Conservation (phyloP, 2,113 vertebrate species). For the Alethe diademata region DNA sequence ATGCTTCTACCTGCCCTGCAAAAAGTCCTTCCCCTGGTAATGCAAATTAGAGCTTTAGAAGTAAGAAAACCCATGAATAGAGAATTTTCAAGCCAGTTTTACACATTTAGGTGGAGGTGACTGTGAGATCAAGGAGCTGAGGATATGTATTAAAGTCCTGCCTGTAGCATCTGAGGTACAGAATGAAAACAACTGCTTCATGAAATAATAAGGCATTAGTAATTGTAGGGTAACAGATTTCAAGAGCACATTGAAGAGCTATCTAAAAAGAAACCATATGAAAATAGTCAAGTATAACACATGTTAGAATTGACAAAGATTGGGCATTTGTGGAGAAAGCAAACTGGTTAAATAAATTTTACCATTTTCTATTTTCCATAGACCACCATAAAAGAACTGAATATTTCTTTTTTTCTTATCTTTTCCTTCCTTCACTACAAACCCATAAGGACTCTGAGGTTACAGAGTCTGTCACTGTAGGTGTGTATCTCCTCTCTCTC, state of each 20-base stretch:
- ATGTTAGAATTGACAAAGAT: neutral
- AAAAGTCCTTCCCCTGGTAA: neutral
- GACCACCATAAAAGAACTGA: neutral
- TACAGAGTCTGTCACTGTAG: neutral
- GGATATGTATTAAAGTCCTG: neutral
- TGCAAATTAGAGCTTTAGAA: neutral
- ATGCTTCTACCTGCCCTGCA: neutral
- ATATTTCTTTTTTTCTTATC: neutral
- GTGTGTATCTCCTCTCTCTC: neutral
- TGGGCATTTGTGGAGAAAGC: neutral
- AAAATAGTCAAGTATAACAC: neutral
- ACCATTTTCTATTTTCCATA: neutral
- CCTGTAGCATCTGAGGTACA: neutral
- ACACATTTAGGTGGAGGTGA: neutral
- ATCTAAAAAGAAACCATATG: neutral
- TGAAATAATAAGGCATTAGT: constrained; percentile 32
- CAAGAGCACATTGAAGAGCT: neutral
- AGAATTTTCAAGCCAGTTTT: neutral
- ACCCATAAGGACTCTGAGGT: neutral
- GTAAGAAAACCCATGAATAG: neutral
- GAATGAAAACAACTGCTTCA: constrained; percentile 5
- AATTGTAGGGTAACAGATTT: constrained; percentile 15
- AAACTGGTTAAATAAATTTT: neutral
- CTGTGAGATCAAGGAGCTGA: neutral
- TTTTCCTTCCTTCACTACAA: neutral